phyloP scores from a whole-genome alignment of 37 sponge, comb jelly and placozoan species.

The Trichoplax adhaerens region DNA sequence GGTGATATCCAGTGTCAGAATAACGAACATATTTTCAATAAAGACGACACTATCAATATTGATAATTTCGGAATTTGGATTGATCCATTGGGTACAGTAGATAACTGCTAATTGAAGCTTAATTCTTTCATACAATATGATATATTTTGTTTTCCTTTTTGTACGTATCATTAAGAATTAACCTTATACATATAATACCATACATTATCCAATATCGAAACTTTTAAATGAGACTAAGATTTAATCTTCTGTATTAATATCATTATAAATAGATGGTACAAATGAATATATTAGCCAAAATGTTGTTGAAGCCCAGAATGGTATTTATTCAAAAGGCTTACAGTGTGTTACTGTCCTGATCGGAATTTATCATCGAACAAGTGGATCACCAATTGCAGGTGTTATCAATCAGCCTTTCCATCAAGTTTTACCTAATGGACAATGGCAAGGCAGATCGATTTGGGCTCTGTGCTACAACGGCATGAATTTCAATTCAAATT shows the following conservation, averaged over 20 bases:
- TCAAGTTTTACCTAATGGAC: background rate
- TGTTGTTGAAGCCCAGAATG: background rate
- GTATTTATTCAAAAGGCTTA: constrained; percentile 10
- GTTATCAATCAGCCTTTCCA: constrained; percentile 43
- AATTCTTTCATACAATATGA: too few species aligned
- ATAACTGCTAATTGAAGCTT: too few species aligned
- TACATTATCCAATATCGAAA: background rate
- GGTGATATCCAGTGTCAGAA: background rate
- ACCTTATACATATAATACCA: background rate
- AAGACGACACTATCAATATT: constrained; percentile 2
- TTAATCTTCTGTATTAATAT: background rate
- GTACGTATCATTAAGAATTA: too few species aligned
- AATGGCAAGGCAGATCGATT: constrained; percentile 16
- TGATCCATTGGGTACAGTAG: constrained; percentile 39
- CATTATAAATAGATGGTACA: constrained; percentile 16
- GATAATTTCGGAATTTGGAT: constrained; percentile 30
- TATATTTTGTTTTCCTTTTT: too few species aligned
- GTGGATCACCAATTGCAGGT: constrained; percentile 22
- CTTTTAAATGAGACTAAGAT: constrained; percentile 1
- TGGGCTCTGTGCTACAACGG: constrained; percentile 24
- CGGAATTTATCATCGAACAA: constrained; percentile 17
- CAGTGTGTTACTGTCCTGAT: constrained; percentile 29
- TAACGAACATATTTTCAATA: background rate
- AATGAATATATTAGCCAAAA: constrained; percentile 18
- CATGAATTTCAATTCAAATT: background rate